Evolutionary conservation across 2,888 invertebrate genomes (phyloP).

Genomic region (Temnothorax ravouxi): DNA sequence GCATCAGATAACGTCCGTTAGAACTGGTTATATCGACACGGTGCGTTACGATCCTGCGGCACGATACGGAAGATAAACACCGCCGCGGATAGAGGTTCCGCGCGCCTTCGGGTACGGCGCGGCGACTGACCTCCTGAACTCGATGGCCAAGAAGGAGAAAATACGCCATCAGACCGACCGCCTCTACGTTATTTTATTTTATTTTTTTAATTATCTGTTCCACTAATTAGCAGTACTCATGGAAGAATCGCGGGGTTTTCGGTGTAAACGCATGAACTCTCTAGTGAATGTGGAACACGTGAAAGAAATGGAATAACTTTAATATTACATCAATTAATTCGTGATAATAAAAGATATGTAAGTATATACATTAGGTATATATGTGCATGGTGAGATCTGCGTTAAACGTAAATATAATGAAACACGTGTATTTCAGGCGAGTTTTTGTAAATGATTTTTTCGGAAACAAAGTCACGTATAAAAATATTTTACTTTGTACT

Average conservation of each 20-base stretch:
- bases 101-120: slow-evolving; percentile 60
- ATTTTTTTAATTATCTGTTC: slow-evolving; percentile 10
- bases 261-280: slow-evolving; percentile 4
- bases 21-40: slow-evolving; percentile 59
- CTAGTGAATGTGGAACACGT: not conserved
- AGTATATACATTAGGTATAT: not conserved
- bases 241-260: slow-evolving; percentile 19
- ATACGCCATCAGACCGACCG: slow-evolving; percentile 58
- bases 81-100: slow-evolving; percentile 39
- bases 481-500: not conserved
- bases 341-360: not conserved
- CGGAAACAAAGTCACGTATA: not conserved
- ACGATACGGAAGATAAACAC: slow-evolving; percentile 46
- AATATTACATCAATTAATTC: not conserved
- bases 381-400: not conserved
- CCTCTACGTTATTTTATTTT: slow-evolving; percentile 16
- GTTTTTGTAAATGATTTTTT: not conserved
- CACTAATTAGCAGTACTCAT: slow-evolving; percentile 24
- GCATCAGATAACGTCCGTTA: slow-evolving; percentile 61
- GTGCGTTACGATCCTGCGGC: slow-evolving; percentile 60
- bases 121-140: slow-evolving; percentile 70
- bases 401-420: not conserved
- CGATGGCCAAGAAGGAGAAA: slow-evolving; percentile 60
- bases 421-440: too few relatives aligned
- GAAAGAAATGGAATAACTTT: not conserved